Conservation (phyloP, 2,888 invertebrate species). For the Thysanoteuthis rhombus region DNA sequence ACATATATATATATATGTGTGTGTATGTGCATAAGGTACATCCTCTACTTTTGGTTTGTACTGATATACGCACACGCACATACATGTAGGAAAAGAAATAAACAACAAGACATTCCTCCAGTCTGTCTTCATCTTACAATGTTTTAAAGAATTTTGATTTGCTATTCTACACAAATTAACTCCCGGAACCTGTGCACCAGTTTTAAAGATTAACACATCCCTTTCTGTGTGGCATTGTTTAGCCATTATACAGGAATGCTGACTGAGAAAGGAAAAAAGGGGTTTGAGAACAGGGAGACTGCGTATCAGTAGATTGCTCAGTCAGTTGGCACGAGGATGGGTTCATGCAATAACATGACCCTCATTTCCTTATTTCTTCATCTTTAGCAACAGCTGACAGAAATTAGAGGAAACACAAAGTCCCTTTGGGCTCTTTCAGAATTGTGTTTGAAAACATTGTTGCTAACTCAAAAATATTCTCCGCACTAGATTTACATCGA, state of each 20-base stretch:
- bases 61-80: too few species aligned
- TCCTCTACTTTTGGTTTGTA: too few species aligned
- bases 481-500: too few species aligned
- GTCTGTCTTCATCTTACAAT: background rate
- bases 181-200: background rate
- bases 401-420: background rate
- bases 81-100: background rate
- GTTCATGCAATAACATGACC: background rate
- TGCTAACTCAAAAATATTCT: too few species aligned
- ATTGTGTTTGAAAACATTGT: too few species aligned
- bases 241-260: background rate
- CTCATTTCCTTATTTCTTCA: background rate
- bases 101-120: too few species aligned
- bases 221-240: background rate
- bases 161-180: constrained; percentile 12
- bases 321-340: background rate
- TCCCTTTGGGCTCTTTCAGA: background rate
- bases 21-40: too few species aligned
- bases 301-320: background rate
- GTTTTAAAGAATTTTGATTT: constrained; percentile 12
- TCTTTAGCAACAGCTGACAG: background rate
- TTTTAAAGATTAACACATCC: background rate
- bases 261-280: background rate
- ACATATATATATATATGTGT: too few species aligned
- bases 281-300: background rate